Evolutionary conservation across 2,888 invertebrate species (phyloP).

Genomic region (Saturnia pavonia): DNA sequence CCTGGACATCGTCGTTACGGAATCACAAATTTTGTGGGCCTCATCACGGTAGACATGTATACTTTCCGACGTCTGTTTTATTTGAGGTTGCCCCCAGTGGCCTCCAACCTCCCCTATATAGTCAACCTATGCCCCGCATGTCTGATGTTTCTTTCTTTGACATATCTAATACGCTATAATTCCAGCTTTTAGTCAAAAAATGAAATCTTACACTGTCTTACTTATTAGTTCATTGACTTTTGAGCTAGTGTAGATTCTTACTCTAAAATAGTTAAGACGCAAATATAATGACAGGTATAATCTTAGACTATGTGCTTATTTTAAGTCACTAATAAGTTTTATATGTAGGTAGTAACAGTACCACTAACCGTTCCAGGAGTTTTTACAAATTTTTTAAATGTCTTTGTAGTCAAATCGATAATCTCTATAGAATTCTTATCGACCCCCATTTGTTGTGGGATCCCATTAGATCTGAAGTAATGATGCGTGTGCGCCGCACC

Average conservation of each 20-base stretch:
- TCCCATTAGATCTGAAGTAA: slow-evolving; percentile 58
- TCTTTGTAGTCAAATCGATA: slow-evolving; percentile 84
- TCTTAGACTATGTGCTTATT: background rate
- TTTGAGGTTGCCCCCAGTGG: no score
- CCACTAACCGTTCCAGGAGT: slow-evolving; percentile 81
- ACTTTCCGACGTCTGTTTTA: no score
- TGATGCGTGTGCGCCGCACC: slow-evolving; percentile 72
- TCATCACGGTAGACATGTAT: no score
- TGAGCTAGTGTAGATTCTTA: background rate
- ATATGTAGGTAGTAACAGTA: background rate
- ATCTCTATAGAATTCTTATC: slow-evolving; percentile 73
- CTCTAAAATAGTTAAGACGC: background rate
- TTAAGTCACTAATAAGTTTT: background rate
- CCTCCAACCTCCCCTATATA: no score
- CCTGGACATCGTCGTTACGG: no score
- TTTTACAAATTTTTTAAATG: slow-evolving; percentile 83
- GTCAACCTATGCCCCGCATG: no score
- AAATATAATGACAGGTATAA: background rate
- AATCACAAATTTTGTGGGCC: no score
- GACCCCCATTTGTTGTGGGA: slow-evolving; percentile 36
- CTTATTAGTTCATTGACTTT: background rate
- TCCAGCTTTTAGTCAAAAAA: no score
- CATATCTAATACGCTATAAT: no score
- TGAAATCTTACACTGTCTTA: no score
- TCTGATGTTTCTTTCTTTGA: no score